Evolutionary conservation across 1,140 invertebrate genomes (phyloP).

Genomic region (Bombus turneri): DNA sequence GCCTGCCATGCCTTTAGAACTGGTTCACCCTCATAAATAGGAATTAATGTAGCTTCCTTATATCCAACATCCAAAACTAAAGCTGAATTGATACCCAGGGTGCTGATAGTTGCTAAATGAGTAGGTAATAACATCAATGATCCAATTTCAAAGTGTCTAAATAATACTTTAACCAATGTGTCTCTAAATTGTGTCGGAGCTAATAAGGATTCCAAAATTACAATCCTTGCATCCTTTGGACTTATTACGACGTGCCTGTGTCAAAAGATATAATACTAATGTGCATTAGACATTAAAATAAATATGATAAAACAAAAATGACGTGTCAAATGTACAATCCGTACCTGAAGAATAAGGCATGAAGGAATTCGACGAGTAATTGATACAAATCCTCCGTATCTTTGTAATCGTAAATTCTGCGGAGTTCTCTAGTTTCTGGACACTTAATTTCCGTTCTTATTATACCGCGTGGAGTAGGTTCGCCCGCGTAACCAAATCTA

Average conservation of each 20-base stretch:
- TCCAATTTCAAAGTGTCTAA: slow-evolving; percentile 94
- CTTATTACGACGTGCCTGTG: slow-evolving; percentile 93
- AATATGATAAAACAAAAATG: not conserved
- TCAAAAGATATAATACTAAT: slow-evolving; percentile 36
- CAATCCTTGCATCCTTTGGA: slow-evolving; percentile 95
- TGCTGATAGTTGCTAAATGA: slow-evolving; percentile 90
- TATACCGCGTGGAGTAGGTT: slow-evolving; percentile 93
- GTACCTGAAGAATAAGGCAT: slow-evolving; percentile 94
- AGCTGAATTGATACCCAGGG: slow-evolving; percentile 89
- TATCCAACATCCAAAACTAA: slow-evolving; percentile 95
- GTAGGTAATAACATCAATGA: slow-evolving; percentile 87
- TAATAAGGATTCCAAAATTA: slow-evolving; percentile 95
- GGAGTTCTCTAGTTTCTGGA: slow-evolving; percentile 84
- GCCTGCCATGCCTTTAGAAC: slow-evolving; percentile 91
- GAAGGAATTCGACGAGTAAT: slow-evolving; percentile 94
- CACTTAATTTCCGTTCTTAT: slow-evolving; percentile 90
- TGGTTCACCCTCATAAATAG: slow-evolving; percentile 93
- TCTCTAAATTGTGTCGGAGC: slow-evolving; percentile 91
- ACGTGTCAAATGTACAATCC: slow-evolving; percentile 11
- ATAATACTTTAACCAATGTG: slow-evolving; percentile 95
- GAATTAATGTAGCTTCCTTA: slow-evolving; percentile 90
- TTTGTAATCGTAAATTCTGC: slow-evolving; percentile 88
- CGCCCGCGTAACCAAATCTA: slow-evolving; percentile 96
- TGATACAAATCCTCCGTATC: slow-evolving; percentile 91
- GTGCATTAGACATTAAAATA: not conserved